A percentile compares a stretch with the other conserved stretches of the same genome.
Conservation (phyloP, 2,888 invertebrate genomes). For the Rhopalosiphum nymphaeae region DNA sequence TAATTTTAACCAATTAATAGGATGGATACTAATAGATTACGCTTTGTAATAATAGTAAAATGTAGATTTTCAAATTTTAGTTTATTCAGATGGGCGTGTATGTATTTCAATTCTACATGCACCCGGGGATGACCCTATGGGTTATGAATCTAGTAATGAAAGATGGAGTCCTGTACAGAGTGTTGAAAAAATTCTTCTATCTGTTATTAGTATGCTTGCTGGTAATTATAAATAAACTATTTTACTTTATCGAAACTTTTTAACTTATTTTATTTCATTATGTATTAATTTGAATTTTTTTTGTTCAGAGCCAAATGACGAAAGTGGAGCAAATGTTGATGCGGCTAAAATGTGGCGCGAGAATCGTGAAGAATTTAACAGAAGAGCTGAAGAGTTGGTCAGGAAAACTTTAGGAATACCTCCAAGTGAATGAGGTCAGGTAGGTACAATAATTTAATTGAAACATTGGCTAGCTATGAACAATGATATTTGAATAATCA, state of each 20-base stretch:
- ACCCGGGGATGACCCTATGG: conserved; percentile 99
- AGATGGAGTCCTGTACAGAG: conserved; percentile 99
- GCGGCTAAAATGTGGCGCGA: conserved; percentile 99
- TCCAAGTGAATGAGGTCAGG: conserved; percentile 10
- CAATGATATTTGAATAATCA: not conserved
- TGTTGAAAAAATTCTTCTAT: conserved; percentile 97
- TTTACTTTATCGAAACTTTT: no score
- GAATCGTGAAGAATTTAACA: conserved; percentile 91
- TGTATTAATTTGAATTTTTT: not conserved
- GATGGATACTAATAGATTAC: not conserved
- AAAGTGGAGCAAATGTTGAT: conserved; percentile 99
- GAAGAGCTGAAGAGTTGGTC: conserved; percentile 91
- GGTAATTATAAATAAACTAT: conserved; percentile 72
- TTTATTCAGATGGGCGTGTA: conserved; percentile 97
- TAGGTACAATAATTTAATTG: not conserved
- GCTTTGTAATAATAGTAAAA: not conserved
- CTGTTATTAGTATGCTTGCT: conserved; percentile 98
- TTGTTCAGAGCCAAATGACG: conserved; percentile 92
- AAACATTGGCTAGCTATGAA: conserved; percentile 12
- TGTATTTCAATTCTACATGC: conserved; percentile 99
- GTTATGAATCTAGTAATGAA: conserved; percentile 98
- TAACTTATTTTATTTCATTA: not conserved
- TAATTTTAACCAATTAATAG: not conserved
- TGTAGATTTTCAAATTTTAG: conserved; percentile 70
- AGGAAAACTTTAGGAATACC: conserved; percentile 73